phyloP scores from a whole-genome alignment of 2,888 invertebrate genomes.

The Salpingus planirostris region DNA sequence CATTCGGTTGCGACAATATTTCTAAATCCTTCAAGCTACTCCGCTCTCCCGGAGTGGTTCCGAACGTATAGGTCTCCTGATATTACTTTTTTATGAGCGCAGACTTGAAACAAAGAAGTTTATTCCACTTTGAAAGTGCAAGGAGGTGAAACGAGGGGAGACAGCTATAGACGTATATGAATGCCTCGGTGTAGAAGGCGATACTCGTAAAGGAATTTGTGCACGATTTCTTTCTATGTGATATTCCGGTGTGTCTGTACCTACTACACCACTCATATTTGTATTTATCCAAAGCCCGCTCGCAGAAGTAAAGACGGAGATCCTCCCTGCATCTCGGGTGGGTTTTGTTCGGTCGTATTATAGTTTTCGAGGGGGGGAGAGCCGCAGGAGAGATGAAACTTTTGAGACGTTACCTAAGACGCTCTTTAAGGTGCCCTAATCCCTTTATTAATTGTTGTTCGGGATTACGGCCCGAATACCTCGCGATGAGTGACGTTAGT shows the following conservation, averaged over 20 bases:
- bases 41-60: slow-evolving; percentile 17
- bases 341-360: too few species aligned
- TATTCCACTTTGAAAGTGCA: slow-evolving; percentile 15
- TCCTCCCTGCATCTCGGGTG: too few species aligned
- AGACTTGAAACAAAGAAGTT: slow-evolving; percentile 19
- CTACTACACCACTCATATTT: slow-evolving; percentile 1
- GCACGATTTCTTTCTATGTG: slow-evolving; percentile 3
- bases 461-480: too few species aligned
- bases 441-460: too few species aligned
- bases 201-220: slow-evolving; percentile 7
- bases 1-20: slow-evolving; percentile 18
- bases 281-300: background rate
- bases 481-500: too few species aligned
- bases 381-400: too few species aligned
- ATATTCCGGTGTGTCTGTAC: too few species aligned
- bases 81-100: slow-evolving; percentile 24
- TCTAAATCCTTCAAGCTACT: slow-evolving; percentile 22
- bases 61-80: slow-evolving; percentile 22
- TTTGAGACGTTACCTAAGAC: too few species aligned
- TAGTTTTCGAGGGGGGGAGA: too few species aligned
- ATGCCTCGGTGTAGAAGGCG: slow-evolving; percentile 8
- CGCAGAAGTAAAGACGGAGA: too few species aligned
- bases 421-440: too few species aligned
- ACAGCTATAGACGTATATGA: slow-evolving; percentile 11
- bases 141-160: slow-evolving; percentile 8